phyloP scores from a whole-genome alignment of 2,113 vertebrate species.

The Cyprinus carpio region DNA sequence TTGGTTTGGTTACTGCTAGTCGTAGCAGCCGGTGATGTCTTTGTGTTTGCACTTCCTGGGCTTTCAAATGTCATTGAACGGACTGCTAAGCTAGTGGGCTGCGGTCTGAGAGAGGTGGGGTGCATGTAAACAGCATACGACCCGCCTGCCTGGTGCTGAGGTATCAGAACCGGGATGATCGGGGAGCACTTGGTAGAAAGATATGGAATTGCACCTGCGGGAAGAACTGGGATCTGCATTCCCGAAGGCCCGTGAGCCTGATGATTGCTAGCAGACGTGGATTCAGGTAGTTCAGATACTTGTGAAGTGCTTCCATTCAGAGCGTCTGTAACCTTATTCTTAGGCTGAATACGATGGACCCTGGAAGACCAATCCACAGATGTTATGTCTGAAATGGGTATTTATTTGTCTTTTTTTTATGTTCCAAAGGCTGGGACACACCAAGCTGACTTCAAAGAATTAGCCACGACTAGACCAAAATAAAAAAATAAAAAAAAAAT shows the following conservation, averaged over 20 bases:
- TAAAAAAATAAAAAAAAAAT: too few relatives aligned
- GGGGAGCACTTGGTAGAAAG: constrained; percentile 73
- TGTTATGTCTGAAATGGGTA: neutral
- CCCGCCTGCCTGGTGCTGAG: constrained; percentile 73
- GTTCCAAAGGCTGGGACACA: neutral
- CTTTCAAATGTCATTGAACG: constrained; percentile 80
- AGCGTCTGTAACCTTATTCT: constrained; percentile 42
- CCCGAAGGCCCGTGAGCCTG: neutral
- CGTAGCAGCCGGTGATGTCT: neutral
- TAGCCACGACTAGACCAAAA: too few relatives aligned
- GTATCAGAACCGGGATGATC: constrained; percentile 81
- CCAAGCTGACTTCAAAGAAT: too few relatives aligned
- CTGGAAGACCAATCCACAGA: neutral
- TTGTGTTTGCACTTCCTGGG: constrained; percentile 40
- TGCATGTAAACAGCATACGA: constrained; percentile 85
- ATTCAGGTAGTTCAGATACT: neutral
- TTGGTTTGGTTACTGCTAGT: neutral
- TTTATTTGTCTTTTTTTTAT: neutral
- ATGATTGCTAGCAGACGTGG: constrained; percentile 44
- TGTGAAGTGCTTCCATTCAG: constrained; percentile 49
- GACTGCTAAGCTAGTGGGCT: constrained; percentile 77
- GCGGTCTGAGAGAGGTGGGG: constrained; percentile 74
- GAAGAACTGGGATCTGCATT: constrained; percentile 62
- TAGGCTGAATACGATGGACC: neutral
- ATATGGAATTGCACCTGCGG: constrained; percentile 67